A percentile compares a stretch with the other conserved stretches of the same genome.
phyloP scores from a whole-genome alignment of 1,140 invertebrate genomes.

The Ridgeia piscesae region DNA sequence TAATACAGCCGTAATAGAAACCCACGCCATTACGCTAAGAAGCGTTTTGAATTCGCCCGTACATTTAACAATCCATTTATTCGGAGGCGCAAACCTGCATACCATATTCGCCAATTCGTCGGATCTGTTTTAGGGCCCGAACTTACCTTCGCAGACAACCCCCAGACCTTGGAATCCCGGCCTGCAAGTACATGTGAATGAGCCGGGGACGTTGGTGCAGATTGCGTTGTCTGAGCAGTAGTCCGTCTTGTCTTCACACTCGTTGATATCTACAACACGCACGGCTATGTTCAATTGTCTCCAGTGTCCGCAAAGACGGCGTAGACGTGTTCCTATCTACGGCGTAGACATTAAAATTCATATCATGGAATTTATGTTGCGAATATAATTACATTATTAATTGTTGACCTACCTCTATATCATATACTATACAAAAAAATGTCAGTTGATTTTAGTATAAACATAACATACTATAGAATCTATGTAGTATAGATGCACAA shows the following conservation, averaged over 20 bases:
- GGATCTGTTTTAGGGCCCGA: constrained; percentile 54
- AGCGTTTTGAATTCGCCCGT: background rate
- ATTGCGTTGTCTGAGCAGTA: constrained; percentile 20
- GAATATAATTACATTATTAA: background rate
- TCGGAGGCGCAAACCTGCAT: constrained; percentile 60
- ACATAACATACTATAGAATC: too few species aligned
- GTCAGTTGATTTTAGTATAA: too few species aligned
- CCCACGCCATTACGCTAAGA: background rate
- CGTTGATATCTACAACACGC: background rate
- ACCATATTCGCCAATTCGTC: constrained; percentile 67
- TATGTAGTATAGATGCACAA: too few species aligned
- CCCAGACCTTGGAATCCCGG: constrained; percentile 22
- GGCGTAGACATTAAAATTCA: background rate
- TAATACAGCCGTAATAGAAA: too few species aligned
- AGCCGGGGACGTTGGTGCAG: constrained; percentile 18
- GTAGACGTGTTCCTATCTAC: background rate
- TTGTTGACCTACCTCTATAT: background rate
- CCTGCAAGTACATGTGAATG: constrained; percentile 25
- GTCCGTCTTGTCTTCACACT: constrained; percentile 9
- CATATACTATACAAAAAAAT: too few species aligned
- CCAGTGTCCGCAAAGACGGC: background rate
- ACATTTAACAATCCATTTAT: background rate
- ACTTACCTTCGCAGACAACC: constrained; percentile 2
- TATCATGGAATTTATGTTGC: background rate
- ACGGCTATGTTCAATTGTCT: background rate